Evolutionary conservation across 2,113 vertebrate genomes (phyloP).

Genomic region (Microcebus murinus): DNA sequence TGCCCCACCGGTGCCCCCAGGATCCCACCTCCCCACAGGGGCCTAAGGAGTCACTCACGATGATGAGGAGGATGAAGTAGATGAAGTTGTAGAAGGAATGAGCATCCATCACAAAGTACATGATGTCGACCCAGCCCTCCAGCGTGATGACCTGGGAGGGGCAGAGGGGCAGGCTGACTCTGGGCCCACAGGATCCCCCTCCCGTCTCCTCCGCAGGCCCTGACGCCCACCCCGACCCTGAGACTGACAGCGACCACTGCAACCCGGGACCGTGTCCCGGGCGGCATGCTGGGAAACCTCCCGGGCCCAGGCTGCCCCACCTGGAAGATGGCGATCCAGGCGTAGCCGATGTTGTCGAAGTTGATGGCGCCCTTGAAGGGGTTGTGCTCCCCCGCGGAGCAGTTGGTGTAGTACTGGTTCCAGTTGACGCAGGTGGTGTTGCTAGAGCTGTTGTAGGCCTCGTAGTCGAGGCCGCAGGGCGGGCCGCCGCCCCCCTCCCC

Average conservation of each 20-base stretch:
- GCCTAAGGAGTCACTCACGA: constrained; percentile 90
- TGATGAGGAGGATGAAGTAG: constrained; percentile 99
- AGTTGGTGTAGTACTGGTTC: constrained; percentile 99
- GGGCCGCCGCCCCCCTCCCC: constrained; percentile 87
- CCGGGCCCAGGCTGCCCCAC: constrained; percentile 76
- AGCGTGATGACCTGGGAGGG: constrained; percentile 95
- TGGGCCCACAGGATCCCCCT: background rate
- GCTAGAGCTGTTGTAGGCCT: constrained; percentile 95
- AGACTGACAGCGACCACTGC: background rate
- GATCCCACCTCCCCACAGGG: background rate
- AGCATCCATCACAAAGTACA: constrained; percentile 99
- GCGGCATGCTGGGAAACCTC: background rate
- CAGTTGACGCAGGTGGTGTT: constrained; percentile 98
- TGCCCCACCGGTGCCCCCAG: background rate
- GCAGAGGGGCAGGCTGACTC: constrained; percentile 40
- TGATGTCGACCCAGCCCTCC: constrained; percentile 99
- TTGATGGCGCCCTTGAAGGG: constrained; percentile 99
- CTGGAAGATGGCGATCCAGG: constrained; percentile 99
- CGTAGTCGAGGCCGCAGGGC: constrained; percentile 91
- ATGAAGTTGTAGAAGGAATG: constrained; percentile 99
- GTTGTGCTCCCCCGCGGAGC: constrained; percentile 93
- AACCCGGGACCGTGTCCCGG: background rate
- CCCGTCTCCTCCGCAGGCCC: background rate
- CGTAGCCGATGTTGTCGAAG: constrained; percentile 99
- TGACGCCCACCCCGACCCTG: background rate